Evolutionary conservation across 2,797 vertebrate genomes (phyloP).

Genomic region (Coregonus ussuriensis): DNA sequence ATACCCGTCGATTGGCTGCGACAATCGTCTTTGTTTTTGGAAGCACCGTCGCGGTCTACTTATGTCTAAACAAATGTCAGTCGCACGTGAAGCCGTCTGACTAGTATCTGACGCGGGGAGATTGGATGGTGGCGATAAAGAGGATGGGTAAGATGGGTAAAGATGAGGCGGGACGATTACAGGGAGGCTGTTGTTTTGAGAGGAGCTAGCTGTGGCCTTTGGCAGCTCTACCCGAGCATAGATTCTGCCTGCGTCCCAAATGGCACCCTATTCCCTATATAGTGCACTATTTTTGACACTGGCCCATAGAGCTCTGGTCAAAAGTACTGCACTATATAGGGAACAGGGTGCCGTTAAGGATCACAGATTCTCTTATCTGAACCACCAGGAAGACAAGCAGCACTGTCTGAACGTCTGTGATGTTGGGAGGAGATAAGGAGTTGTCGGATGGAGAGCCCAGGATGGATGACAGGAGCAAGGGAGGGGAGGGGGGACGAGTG

Average conservation of each 20-base stretch:
- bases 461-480: slow-evolving; percentile 14
- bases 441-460: slow-evolving; percentile 19
- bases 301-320: background rate
- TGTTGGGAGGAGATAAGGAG: slow-evolving; percentile 35
- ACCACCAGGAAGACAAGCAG: slow-evolving; percentile 42
- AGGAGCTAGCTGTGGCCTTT: background rate
- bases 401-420: slow-evolving; percentile 36
- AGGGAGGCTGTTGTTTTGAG: slow-evolving; percentile 27
- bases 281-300: background rate
- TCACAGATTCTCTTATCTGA: slow-evolving; percentile 47
- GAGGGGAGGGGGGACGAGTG: background rate
- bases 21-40: slow-evolving; percentile 1
- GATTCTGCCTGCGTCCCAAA: background rate
- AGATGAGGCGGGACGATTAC: slow-evolving; percentile 41
- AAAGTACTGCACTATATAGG: background rate
- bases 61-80: slow-evolving; percentile 15
- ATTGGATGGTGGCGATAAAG: slow-evolving; percentile 15
- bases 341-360: background rate
- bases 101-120: background rate
- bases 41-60: background rate
- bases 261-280: background rate
- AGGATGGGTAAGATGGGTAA: slow-evolving; percentile 20
- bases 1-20: background rate
- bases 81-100: background rate
- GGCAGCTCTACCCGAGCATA: slow-evolving; percentile 23